A percentile compares a stretch with the other conserved stretches of the same genome.
These are phyloP conservation scores for Nyctibius grandis DNA, from an alignment of 2,797 vertebrate genomes.

Conservation along the genomic window DNA sequence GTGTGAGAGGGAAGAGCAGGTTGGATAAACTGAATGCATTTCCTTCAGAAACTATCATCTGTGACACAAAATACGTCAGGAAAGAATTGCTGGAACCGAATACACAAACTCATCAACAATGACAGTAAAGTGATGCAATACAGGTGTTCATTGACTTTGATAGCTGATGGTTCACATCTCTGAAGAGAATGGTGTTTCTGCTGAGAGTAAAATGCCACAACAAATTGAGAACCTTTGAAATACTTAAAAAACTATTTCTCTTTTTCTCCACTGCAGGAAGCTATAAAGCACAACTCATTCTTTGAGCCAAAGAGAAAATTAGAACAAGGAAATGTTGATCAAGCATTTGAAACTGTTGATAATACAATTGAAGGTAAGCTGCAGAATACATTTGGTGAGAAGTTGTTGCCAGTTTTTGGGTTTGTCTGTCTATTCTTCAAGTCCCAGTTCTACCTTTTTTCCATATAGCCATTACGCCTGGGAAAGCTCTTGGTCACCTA, in stretches of 20 bases:
- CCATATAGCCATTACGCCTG: neutral
- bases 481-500: neutral
- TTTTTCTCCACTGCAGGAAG: slow-evolving; percentile 64
- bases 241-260: neutral
- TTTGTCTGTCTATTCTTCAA: neutral
- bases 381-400: neutral
- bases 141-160: neutral
- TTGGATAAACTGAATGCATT: neutral
- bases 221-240: neutral
- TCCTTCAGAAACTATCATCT: neutral
- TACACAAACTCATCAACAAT: neutral
- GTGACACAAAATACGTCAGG: neutral
- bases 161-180: neutral
- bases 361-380: slow-evolving; percentile 72
- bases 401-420: neutral
- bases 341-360: slow-evolving; percentile 69
- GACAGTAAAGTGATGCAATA: neutral
- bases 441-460: neutral
- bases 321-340: slow-evolving; percentile 71
- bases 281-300: slow-evolving; percentile 71
- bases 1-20: neutral
- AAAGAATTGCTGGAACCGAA: neutral
- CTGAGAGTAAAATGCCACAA: neutral
- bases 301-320: slow-evolving; percentile 71
- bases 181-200: neutral